phyloP scores from a whole-genome alignment of 1,140 invertebrate species.

The Drosophila teissieri region DNA sequence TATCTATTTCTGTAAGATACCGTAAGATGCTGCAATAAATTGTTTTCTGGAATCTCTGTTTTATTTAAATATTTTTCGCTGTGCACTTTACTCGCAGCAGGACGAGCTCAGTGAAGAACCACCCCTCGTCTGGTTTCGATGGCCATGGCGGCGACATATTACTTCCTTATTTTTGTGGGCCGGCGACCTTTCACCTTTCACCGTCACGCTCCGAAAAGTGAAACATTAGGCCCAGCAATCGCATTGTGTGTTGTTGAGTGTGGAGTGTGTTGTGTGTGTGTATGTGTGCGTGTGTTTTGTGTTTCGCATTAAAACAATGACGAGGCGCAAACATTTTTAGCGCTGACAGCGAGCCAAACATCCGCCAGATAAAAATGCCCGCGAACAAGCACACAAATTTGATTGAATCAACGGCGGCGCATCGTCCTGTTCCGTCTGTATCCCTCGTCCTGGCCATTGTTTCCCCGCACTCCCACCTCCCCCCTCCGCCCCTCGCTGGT shows the following conservation, averaged over 20 bases:
- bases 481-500: not conserved
- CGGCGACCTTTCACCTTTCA: conserved; percentile 56
- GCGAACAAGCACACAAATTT: conserved; percentile 54
- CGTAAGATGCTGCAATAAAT: too few relatives aligned
- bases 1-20: too few relatives aligned
- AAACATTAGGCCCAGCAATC: conserved; percentile 62
- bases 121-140: conserved; percentile 66
- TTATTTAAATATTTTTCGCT: not conserved
- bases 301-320: conserved; percentile 77
- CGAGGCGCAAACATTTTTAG: conserved; percentile 67
- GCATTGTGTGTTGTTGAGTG: conserved; percentile 14
- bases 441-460: not conserved
- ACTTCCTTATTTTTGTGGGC: conserved; percentile 80
- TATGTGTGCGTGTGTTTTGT: conserved; percentile 3
- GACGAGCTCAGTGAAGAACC: conserved; percentile 5
- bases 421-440: not conserved
- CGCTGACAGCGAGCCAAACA: conserved; percentile 78
- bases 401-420: conserved; percentile 66
- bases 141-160: conserved; percentile 71
- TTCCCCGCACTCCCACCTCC: not conserved
- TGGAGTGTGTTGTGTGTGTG: conserved; percentile 2
- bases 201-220: conserved; percentile 54
- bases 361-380: conserved; percentile 74
- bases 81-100: not conserved
- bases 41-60: not conserved